Evolutionary conservation across 2,113 vertebrate species (phyloP).

Genomic region (Alethe castanea): DNA sequence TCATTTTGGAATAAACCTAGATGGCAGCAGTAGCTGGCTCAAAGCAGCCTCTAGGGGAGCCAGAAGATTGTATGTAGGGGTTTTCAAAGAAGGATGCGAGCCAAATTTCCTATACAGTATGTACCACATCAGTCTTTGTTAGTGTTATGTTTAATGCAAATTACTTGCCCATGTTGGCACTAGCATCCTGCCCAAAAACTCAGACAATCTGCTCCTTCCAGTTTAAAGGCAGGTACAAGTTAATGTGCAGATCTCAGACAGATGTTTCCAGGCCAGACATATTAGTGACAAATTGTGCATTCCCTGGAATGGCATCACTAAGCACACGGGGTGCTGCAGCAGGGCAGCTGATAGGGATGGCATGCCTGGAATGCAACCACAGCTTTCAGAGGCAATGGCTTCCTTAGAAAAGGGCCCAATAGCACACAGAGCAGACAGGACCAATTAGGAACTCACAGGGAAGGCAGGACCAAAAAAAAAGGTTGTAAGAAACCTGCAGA

Average conservation of each 20-base stretch:
- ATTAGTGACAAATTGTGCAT: not conserved
- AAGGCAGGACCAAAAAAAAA: not conserved
- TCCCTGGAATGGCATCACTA: not conserved
- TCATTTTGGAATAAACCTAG: not conserved
- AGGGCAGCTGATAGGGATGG: not conserved
- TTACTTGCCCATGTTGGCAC: not conserved
- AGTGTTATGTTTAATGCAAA: not conserved
- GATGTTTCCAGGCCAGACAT: not conserved
- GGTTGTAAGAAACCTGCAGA: not conserved
- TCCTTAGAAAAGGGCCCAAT: not conserved
- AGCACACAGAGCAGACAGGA: not conserved
- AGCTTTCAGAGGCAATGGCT: not conserved
- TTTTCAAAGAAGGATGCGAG: not conserved
- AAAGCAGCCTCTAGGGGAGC: slow-evolving; percentile 48
- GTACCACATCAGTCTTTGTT: not conserved
- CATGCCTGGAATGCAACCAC: not conserved
- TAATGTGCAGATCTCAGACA: not conserved
- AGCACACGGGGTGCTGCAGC: rapidly evolving
- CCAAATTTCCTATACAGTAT: not conserved
- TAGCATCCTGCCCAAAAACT: not conserved
- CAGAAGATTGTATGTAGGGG: slow-evolving; percentile 1
- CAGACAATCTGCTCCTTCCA: not conserved
- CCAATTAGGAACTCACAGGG: not conserved
- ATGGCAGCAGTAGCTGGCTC: not conserved
- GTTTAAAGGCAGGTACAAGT: not conserved